Percentiles rank a stretch among this genome's conserved stretches.
Evolutionary conservation across 2,797 vertebrate species (phyloP).

Genomic region (Cynodonichthys magdalenae): DNA sequence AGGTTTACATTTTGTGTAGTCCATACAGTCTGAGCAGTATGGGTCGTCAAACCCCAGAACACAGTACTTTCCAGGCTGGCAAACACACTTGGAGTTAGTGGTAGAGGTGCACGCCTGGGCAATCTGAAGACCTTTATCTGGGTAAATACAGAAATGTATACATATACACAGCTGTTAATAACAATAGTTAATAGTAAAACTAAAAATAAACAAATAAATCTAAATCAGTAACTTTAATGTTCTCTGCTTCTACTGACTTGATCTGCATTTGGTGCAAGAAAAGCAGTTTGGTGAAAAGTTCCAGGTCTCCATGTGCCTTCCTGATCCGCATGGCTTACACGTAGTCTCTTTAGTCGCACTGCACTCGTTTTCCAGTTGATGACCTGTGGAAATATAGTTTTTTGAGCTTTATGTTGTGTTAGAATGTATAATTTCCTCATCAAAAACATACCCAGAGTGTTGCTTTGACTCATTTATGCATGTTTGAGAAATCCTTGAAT

Average conservation of each 20-base stretch:
- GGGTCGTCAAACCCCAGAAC: accelerated
- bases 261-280: conserved; percentile 54
- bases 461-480: no score
- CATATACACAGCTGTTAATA: neutral
- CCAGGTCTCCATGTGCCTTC: conserved; percentile 26
- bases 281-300: conserved; percentile 67
- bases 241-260: conserved; percentile 48
- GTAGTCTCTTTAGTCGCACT: conserved; percentile 22
- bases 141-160: conserved; percentile 10
- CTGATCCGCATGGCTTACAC: conserved; percentile 57
- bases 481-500: no score
- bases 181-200: neutral
- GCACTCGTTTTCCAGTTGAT: conserved; percentile 18
- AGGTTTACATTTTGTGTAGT: conserved; percentile 31
- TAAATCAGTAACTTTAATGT: neutral
- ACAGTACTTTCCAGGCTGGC: conserved; percentile 69
- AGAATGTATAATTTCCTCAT: no score
- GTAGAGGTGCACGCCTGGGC: conserved; percentile 49
- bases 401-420: no score
- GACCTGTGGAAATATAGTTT: conserved; percentile 55
- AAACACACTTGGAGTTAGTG: conserved; percentile 58
- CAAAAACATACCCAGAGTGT: no score
- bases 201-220: neutral
- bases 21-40: conserved; percentile 44
- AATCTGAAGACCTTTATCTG: conserved; percentile 58